A percentile compares a stretch with the other conserved stretches of the same genome.
These are phyloP conservation scores for Rhodeus uyekii DNA, from an alignment of 2,797 vertebrate species.

Conservation along the genomic window DNA sequence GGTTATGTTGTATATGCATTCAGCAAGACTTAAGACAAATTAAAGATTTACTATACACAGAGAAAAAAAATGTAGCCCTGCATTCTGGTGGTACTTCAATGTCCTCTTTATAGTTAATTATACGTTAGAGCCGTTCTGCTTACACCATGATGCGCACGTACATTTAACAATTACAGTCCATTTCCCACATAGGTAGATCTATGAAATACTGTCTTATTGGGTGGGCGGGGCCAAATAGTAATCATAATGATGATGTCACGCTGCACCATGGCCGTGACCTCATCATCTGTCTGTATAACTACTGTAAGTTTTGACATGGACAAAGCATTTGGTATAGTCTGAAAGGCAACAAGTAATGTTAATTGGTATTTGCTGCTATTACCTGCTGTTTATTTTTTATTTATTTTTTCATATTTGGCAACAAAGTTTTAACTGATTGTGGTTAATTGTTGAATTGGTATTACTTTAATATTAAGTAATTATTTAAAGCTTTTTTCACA, in stretches of 20 bases:
- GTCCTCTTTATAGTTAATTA: not conserved
- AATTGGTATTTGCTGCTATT: slow-evolving; percentile 61
- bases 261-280: slow-evolving; percentile 20
- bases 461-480: slow-evolving; percentile 27
- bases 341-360: slow-evolving; percentile 49
- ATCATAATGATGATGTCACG: slow-evolving; percentile 24
- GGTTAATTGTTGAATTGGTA: slow-evolving; percentile 36
- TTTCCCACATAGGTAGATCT: slow-evolving; percentile 5
- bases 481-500: slow-evolving; percentile 9
- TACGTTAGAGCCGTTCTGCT: not conserved
- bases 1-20: slow-evolving; percentile 26
- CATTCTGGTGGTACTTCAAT: slow-evolving; percentile 15
- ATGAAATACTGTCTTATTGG: slow-evolving; percentile 18
- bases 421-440: slow-evolving; percentile 10
- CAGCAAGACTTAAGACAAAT: not conserved
- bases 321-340: not conserved
- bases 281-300: not conserved
- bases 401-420: slow-evolving; percentile 18
- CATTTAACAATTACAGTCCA: not conserved
- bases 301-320: slow-evolving; percentile 21
- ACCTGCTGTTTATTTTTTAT: slow-evolving; percentile 15
- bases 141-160: not conserved
- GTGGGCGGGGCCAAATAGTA: slow-evolving; percentile 2
- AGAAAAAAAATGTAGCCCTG: not conserved
- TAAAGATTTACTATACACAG: not conserved